Conservation (phyloP, 2,888 invertebrate genomes). For the Tyria jacobaeae region DNA sequence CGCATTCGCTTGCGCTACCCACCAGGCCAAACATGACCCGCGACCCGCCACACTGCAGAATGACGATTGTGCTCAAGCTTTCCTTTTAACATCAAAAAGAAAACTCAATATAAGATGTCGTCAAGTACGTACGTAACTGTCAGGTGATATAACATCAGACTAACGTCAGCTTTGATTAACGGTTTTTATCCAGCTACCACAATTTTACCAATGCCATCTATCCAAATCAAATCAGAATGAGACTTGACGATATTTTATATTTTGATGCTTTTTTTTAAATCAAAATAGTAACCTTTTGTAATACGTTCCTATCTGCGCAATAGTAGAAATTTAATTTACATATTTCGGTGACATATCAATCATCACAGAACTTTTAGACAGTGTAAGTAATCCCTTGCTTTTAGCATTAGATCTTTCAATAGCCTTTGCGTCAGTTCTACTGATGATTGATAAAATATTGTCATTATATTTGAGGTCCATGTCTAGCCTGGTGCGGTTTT, state of each 20-base stretch:
- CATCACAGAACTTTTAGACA: slow-evolving; percentile 5
- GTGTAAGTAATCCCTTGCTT: slow-evolving; percentile 6
- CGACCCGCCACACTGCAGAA: not conserved
- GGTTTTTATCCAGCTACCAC: too few relatives aligned
- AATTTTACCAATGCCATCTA: too few relatives aligned
- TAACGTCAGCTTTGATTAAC: too few relatives aligned
- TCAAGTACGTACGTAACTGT: not conserved
- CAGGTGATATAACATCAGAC: not conserved
- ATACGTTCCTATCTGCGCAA: not conserved
- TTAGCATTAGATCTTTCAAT: slow-evolving; percentile 10
- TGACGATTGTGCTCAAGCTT: not conserved
- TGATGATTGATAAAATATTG: slow-evolving; percentile 11
- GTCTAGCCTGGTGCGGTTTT: slow-evolving; percentile 42
- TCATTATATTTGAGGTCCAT: slow-evolving; percentile 29
- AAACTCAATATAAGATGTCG: not conserved
- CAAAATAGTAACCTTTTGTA: too few relatives aligned
- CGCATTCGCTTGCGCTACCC: slow-evolving; percentile 47
- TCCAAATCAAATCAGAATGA: too few relatives aligned
- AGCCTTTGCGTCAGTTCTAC: slow-evolving; percentile 10
- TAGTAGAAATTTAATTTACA: not conserved
- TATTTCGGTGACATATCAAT: not conserved
- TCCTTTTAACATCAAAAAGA: too few relatives aligned
- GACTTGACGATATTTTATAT: not conserved
- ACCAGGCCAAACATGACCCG: slow-evolving; percentile 20
- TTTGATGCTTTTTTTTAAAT: too few relatives aligned